Evolutionary conservation across 2,888 invertebrate genomes (phyloP).

Genomic region (Phengaris arion): DNA sequence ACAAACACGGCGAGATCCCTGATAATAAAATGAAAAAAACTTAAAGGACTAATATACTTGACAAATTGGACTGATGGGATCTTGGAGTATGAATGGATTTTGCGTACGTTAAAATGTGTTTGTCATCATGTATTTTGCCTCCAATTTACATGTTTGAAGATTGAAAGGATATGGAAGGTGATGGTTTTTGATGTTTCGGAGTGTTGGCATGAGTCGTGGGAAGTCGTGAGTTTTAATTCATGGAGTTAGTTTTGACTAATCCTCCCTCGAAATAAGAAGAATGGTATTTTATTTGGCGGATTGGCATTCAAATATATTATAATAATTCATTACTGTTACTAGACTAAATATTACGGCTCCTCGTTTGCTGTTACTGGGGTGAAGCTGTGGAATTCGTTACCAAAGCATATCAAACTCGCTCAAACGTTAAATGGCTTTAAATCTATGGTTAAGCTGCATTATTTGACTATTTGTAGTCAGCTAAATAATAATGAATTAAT

Average conservation of each 20-base stretch:
- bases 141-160: not conserved
- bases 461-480: too few relatives aligned
- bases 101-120: conserved; percentile 8
- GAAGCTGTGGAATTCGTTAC: too few relatives aligned
- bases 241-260: too few relatives aligned
- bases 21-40: conserved; percentile 66
- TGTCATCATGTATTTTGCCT: not conserved
- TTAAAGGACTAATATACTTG: conserved; percentile 54
- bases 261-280: too few relatives aligned
- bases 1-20: conserved; percentile 72
- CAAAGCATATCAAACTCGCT: too few relatives aligned
- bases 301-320: not conserved
- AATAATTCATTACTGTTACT: too few relatives aligned
- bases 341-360: too few relatives aligned
- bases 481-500: too few relatives aligned
- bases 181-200: not conserved
- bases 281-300: not conserved
- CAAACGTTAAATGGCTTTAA: too few relatives aligned
- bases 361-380: too few relatives aligned
- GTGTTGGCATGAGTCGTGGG: not conserved
- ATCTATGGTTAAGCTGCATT: too few relatives aligned
- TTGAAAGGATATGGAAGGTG: not conserved
- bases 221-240: not conserved
- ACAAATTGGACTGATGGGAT: conserved; percentile 61
- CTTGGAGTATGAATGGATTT: conserved; percentile 33